Conservation (phyloP, 2,113 vertebrate species). For the Caloenas nicobarica region DNA sequence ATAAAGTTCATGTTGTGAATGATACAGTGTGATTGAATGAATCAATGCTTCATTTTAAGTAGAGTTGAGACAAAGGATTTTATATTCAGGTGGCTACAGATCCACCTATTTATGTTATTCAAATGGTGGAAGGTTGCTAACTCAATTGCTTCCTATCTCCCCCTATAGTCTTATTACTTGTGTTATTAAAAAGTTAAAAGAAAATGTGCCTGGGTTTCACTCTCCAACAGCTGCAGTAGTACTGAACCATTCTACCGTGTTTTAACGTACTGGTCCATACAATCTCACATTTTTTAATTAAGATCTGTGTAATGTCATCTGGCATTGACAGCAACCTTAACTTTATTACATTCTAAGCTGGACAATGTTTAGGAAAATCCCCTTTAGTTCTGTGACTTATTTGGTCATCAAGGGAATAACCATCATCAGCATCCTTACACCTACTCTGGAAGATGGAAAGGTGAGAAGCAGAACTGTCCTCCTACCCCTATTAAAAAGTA, state of each 20-base stretch:
- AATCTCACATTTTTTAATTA: background rate
- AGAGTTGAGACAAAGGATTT: background rate
- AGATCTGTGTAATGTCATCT: background rate
- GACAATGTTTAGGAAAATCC: background rate
- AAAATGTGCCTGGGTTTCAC: background rate
- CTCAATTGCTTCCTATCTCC: background rate
- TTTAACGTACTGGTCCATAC: background rate
- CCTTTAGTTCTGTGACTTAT: background rate
- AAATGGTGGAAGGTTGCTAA: background rate
- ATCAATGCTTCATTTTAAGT: background rate
- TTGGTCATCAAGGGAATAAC: background rate
- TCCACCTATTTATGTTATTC: background rate
- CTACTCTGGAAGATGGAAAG: background rate
- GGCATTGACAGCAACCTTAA: background rate
- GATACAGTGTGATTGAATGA: background rate
- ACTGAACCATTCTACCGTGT: background rate
- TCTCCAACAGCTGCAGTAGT: background rate
- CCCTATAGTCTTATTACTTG: background rate
- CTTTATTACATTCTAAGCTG: background rate
- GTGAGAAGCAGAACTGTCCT: background rate
- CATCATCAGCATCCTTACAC: background rate
- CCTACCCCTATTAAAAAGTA: background rate
- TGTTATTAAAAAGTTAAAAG: background rate
- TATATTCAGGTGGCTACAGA: background rate
- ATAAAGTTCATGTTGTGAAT: background rate